Conservation (phyloP, 2,113 vertebrate species). For the Cyphotilapia sp. region DNA sequence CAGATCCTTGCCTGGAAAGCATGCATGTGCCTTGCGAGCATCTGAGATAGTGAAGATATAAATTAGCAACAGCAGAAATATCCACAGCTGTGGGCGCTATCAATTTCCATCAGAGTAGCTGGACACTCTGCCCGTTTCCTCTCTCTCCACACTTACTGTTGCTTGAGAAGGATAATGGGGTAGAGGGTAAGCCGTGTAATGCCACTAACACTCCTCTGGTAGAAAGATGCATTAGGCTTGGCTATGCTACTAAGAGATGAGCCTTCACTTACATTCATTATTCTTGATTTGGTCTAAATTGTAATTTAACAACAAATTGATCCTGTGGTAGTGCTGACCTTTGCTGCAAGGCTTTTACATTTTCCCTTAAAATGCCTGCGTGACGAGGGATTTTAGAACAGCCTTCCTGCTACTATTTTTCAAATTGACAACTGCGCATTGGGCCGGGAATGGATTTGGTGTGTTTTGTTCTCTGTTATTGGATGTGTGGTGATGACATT, state of each 20-base stretch:
- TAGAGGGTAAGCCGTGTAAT: slow-evolving; percentile 39
- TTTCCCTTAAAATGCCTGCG: slow-evolving; percentile 24
- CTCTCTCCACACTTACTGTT: slow-evolving; percentile 7
- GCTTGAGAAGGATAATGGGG: slow-evolving; percentile 49
- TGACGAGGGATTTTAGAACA: neutral
- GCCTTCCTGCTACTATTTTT: slow-evolving; percentile 2
- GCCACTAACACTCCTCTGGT: slow-evolving; percentile 28
- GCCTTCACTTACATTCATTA: slow-evolving; percentile 51
- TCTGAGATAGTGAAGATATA: neutral
- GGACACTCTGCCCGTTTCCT: slow-evolving; percentile 34
- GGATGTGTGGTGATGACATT: neutral
- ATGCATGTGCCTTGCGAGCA: neutral
- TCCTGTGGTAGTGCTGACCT: slow-evolving; percentile 44
- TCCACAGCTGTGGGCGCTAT: slow-evolving; percentile 43
- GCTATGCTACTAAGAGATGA: slow-evolving; percentile 35
- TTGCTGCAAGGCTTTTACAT: slow-evolving; percentile 43
- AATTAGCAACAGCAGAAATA: slow-evolving; percentile 38
- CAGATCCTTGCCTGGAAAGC: neutral
- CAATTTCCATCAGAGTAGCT: slow-evolving; percentile 47
- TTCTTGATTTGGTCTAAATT: slow-evolving; percentile 62
- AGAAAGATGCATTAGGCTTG: slow-evolving; percentile 47
- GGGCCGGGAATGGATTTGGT: neutral
- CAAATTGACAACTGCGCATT: neutral
- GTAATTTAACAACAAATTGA: slow-evolving; percentile 67
- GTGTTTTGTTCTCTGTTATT: neutral